Evolutionary conservation across 2,797 vertebrate species (phyloP).

Genomic region (Liparis tanakae): DNA sequence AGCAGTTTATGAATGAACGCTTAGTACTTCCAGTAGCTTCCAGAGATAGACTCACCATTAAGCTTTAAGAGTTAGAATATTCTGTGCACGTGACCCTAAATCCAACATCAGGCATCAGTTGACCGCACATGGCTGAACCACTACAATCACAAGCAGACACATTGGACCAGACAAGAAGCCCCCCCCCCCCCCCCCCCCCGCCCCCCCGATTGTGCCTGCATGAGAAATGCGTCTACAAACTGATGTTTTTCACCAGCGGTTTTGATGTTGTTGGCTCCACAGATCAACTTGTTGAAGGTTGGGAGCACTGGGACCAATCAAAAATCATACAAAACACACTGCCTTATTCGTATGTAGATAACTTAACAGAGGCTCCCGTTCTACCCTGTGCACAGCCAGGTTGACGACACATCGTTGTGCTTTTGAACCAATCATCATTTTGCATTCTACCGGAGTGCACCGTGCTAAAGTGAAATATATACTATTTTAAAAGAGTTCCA

Average conservation of each 20-base stretch:
- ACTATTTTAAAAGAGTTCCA: slow-evolving; percentile 6
- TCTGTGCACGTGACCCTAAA: slow-evolving; percentile 34
- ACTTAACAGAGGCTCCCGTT: background rate
- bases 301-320: background rate
- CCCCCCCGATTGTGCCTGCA: slow-evolving; percentile 11
- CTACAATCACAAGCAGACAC: slow-evolving; percentile 51
- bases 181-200: slow-evolving; percentile 34
- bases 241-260: slow-evolving; percentile 5
- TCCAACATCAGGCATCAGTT: slow-evolving; percentile 40
- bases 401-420: background rate
- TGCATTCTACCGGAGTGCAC: background rate
- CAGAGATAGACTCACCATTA: slow-evolving; percentile 26
- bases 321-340: slow-evolving; percentile 12
- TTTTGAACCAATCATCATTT: background rate
- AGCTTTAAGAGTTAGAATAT: background rate
- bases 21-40: slow-evolving; percentile 15
- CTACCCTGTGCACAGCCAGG: background rate
- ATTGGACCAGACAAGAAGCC: slow-evolving; percentile 29
- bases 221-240: slow-evolving; percentile 30
- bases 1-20: slow-evolving; percentile 34
- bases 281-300: background rate
- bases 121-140: slow-evolving; percentile 57
- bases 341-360: background rate
- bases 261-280: background rate
- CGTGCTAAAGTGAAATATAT: background rate